phyloP scores from a whole-genome alignment of 30 jellyfish, hydroid and myxozoan genomes.

The Turritopsis rubra region DNA sequence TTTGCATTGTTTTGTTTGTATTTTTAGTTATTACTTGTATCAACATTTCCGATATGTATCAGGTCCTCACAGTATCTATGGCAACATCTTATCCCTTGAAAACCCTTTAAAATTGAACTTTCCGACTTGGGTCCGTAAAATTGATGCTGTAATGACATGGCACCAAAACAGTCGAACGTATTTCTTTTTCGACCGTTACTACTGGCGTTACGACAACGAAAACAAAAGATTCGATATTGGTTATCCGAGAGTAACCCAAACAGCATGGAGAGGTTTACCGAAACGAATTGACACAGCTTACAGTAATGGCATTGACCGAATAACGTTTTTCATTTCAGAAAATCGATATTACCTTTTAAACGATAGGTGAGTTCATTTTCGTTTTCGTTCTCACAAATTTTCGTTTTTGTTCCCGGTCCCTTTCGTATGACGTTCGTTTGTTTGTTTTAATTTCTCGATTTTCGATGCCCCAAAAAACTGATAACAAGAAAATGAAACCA shows the following conservation, averaged over 20 bases:
- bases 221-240: slow-evolving; percentile 6
- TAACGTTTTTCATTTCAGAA: neutral
- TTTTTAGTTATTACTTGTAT: slow-evolving; percentile 53
- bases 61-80: slow-evolving; percentile 39
- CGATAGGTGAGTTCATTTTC: neutral
- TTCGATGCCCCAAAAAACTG: too few relatives aligned
- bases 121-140: slow-evolving; percentile 16
- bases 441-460: neutral
- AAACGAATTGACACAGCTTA: slow-evolving; percentile 41
- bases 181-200: slow-evolving; percentile 1
- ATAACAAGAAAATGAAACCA: too few relatives aligned
- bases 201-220: slow-evolving; percentile 21
- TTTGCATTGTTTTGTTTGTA: neutral
- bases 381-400: neutral
- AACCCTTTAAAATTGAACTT: slow-evolving; percentile 12
- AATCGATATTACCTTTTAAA: neutral
- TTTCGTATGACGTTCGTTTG: neutral
- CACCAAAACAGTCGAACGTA: slow-evolving; percentile 15
- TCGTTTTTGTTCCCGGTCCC: neutral
- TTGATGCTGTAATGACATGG: slow-evolving; percentile 34
- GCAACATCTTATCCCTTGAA: neutral
- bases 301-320: neutral
- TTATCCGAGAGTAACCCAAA: slow-evolving; percentile 40
- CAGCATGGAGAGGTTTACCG: slow-evolving; percentile 63
- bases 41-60: neutral